Conservation (phyloP, 2,797 vertebrate species). For the Lepus oiostolus region DNA sequence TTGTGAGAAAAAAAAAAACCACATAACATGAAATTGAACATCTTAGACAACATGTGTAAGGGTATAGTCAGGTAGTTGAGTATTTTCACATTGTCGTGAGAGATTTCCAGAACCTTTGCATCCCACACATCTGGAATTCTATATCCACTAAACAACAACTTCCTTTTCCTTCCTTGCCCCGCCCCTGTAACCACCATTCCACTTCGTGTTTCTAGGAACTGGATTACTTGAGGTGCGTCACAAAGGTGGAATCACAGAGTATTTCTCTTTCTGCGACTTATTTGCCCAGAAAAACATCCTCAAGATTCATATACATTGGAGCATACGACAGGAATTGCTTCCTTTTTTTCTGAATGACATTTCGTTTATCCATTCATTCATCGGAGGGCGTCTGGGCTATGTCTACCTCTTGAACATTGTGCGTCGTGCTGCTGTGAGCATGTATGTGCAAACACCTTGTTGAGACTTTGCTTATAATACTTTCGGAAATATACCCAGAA, state of each 20-base stretch:
- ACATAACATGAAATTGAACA: not conserved
- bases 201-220: not conserved
- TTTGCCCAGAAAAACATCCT: not conserved
- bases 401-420: not conserved
- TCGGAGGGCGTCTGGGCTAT: not conserved
- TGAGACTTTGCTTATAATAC: not conserved
- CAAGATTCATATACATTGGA: not conserved
- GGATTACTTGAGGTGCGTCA: not conserved
- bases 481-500: not conserved
- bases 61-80: not conserved
- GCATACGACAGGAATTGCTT: not conserved
- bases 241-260: not conserved
- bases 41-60: not conserved
- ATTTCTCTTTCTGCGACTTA: not conserved
- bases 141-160: not conserved
- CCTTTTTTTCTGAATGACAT: not conserved
- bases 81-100: not conserved
- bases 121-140: conserved; percentile 11
- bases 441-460: not conserved
- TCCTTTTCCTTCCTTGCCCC: not conserved
- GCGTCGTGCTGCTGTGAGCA: not conserved
- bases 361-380: not conserved
- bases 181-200: not conserved
- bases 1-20: conserved; percentile 16
- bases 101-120: not conserved